These are phyloP conservation scores for Phoenicopterus ruber DNA, from an alignment of 2,113 vertebrate species.

Conservation along the genomic window DNA sequence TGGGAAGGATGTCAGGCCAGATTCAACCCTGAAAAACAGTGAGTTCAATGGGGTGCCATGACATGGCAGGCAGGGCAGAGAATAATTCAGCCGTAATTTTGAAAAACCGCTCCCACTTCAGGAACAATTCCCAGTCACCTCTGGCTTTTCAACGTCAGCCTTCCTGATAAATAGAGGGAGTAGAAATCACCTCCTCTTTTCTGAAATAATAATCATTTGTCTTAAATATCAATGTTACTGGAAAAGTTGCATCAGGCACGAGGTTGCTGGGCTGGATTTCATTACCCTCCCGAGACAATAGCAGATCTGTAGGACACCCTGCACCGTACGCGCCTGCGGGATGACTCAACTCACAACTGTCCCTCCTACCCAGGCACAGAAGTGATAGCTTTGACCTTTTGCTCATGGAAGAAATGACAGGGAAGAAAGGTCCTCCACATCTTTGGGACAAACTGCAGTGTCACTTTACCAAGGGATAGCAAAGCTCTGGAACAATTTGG, in stretches of 20 bases:
- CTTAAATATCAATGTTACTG: background rate
- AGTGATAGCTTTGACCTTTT: slow-evolving; percentile 48
- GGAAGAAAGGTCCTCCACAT: background rate
- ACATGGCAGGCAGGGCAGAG: background rate
- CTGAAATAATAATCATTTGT: slow-evolving; percentile 27
- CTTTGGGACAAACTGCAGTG: background rate
- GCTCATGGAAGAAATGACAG: slow-evolving; percentile 49
- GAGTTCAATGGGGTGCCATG: background rate
- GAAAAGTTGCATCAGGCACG: background rate
- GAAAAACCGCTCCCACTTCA: background rate
- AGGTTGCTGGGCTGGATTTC: background rate
- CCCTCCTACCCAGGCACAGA: background rate
- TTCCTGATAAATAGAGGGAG: background rate
- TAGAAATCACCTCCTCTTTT: background rate
- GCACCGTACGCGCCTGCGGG: background rate
- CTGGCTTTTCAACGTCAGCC: background rate
- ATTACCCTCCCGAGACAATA: background rate
- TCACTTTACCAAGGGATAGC: background rate
- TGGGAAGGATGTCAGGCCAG: background rate
- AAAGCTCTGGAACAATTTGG: background rate
- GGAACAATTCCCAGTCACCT: background rate
- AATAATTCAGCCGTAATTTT: background rate
- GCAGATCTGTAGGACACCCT: background rate
- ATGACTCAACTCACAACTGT: slow-evolving; percentile 10
- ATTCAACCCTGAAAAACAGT: background rate